Evolutionary conservation across 2,888 invertebrate genomes (phyloP), one percentile per base, ranked within the genome.

Genomic region (Euclidia mi): DNA sequence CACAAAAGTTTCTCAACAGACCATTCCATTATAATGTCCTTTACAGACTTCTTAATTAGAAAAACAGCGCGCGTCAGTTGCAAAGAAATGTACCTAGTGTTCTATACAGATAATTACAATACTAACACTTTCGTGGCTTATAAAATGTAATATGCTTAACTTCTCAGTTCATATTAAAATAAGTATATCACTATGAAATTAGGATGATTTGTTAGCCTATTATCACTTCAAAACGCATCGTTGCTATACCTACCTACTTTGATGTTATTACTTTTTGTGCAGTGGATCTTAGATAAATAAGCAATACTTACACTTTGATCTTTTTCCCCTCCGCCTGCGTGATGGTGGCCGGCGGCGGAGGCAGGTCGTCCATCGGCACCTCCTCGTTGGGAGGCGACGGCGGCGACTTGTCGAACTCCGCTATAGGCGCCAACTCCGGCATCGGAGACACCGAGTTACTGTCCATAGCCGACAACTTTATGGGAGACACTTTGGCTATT

Each of bases 361-460:
- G 96, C 66, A 96, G 87, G 76, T 96, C 96, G 63, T 96, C 96
- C 95, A 96, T 95, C 0, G 96, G 95, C 50, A 96, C 94, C 76
- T 95, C 95, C 69, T 95, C 95, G 71, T 95, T 95, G 28, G 96
- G 96, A 31, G 96, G 96, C 67, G 96, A 96, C 4, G 96, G 96
- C 28, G 96, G 96, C 6, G 96, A 96, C 90, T 96, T 96, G 82
- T 96, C 96, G 80, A 96, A 96, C 91, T 96, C 96, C 43, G 96
- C 96, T 67, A 96, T 96, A 25, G 96, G 96, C 51, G 96, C 96
- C 85, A 96, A 85, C 77, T 96, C 95, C 67, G 96, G 96, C 96
- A 96, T 96, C 63, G 96, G 96, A 12, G 96, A 96, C 82, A 96
- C 96, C 79, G 96, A 96, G 90, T 96, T 96, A 91, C 95, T 96